phyloP scores from a whole-genome alignment of 2,797 vertebrate genomes.

The Luscinia luscinia region DNA sequence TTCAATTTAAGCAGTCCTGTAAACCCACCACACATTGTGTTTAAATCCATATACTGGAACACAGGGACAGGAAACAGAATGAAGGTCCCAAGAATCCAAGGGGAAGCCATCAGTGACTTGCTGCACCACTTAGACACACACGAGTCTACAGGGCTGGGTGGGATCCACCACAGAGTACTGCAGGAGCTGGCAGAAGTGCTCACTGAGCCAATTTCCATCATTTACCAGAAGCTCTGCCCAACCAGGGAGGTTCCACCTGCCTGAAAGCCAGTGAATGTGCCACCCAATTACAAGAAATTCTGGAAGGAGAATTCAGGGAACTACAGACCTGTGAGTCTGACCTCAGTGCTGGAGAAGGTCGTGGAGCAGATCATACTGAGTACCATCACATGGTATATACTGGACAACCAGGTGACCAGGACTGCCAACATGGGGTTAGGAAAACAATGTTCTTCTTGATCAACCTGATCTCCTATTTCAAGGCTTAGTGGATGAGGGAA shows the following conservation, averaged over 20 bases:
- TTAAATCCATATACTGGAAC: background rate
- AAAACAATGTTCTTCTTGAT: background rate
- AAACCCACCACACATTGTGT: background rate
- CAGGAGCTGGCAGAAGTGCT: background rate
- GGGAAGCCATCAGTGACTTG: fast-evolving
- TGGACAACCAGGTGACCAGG: background rate
- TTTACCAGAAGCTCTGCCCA: background rate
- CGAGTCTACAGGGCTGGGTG: fast-evolving
- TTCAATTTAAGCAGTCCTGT: background rate
- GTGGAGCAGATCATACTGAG: background rate
- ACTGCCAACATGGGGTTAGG: background rate
- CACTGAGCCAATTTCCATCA: background rate
- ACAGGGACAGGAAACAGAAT: background rate
- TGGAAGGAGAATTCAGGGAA: background rate
- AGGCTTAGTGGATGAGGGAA: background rate
- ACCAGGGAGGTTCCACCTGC: too few species aligned
- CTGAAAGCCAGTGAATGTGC: background rate
- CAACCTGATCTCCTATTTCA: background rate
- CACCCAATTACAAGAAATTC: background rate
- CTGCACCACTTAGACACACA: background rate
- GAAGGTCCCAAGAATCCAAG: background rate
- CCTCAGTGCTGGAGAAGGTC: background rate
- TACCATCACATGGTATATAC: too few species aligned
- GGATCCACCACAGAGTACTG: background rate
- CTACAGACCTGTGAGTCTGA: background rate